Percentiles rank a stretch among this genome's conserved stretches.
These are phyloP conservation scores for Xyliphius kryptos DNA, from an alignment of 2,113 vertebrate genomes.

Conservation along the genomic window DNA sequence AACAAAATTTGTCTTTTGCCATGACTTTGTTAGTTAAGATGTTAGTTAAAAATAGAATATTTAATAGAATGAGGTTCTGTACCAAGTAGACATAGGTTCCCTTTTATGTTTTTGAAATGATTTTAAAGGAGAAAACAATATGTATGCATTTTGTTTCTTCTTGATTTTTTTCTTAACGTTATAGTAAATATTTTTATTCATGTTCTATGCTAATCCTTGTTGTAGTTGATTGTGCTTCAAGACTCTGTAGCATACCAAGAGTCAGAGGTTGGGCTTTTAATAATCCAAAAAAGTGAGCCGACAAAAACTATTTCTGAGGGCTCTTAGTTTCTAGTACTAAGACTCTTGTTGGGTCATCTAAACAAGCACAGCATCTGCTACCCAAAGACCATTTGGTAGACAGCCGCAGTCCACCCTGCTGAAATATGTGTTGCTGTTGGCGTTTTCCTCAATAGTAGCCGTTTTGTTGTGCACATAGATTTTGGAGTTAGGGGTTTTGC, in stretches of 20 bases:
- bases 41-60: too few relatives aligned
- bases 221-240: neutral
- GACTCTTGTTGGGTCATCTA: constrained; percentile 24
- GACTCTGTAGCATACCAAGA: constrained; percentile 4
- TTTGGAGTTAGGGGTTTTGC: constrained; percentile 36
- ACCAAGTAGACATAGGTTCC: too few relatives aligned
- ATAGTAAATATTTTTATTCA: too few relatives aligned
- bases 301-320: constrained; percentile 23
- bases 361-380: constrained; percentile 18
- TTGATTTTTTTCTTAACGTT: too few relatives aligned
- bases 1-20: too few relatives aligned
- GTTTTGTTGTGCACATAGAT: constrained; percentile 35
- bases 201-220: too few relatives aligned
- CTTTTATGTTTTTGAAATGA: too few relatives aligned
- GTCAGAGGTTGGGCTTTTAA: constrained; percentile 3
- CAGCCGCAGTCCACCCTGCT: constrained; percentile 31
- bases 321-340: constrained; percentile 16
- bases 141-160: too few relatives aligned
- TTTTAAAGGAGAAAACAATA: too few relatives aligned
- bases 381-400: constrained; percentile 18
- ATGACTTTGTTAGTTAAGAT: too few relatives aligned
- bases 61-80: too few relatives aligned
- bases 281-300: constrained; percentile 24
- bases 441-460: constrained; percentile 32
- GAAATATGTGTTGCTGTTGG: constrained; percentile 38